These are phyloP conservation scores for Drosophila novamexicana DNA, from an alignment of 1,140 invertebrate species.

Conservation along the genomic window DNA sequence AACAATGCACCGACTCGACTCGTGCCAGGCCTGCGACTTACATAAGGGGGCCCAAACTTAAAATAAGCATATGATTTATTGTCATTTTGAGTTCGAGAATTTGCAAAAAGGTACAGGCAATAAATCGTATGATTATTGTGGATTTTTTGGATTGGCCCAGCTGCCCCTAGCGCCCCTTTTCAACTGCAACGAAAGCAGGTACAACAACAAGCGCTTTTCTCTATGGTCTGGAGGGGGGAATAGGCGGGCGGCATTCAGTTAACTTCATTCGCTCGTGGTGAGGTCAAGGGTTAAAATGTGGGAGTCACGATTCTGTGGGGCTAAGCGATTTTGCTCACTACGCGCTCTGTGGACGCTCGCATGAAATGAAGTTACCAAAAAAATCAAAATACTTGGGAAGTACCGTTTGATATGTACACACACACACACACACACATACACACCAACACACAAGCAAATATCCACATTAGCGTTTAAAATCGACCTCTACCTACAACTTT, in stretches of 20 bases:
- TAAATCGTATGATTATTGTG: slow-evolving; percentile 83
- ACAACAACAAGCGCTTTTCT: slow-evolving; percentile 29
- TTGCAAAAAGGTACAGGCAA: slow-evolving; percentile 73
- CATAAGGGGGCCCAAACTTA: slow-evolving; percentile 44
- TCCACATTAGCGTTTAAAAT: slow-evolving; percentile 37
- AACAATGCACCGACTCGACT: slow-evolving; percentile 54
- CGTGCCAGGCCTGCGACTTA: slow-evolving; percentile 44
- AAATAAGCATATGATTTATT: slow-evolving; percentile 80
- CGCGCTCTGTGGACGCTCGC: slow-evolving; percentile 56
- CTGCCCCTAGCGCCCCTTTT: slow-evolving; percentile 8
- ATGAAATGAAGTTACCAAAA: slow-evolving; percentile 81
- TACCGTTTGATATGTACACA: slow-evolving; percentile 70
- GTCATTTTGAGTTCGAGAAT: slow-evolving; percentile 81
- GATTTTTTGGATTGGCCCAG: slow-evolving; percentile 40
- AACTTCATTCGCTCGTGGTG: slow-evolving; percentile 79
- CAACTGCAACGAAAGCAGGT: slow-evolving; percentile 64
- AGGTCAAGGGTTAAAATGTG: slow-evolving; percentile 84
- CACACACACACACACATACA: slow-evolving; percentile 24
- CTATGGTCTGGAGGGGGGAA: background rate
- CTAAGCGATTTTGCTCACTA: slow-evolving; percentile 66
- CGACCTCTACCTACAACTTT: slow-evolving; percentile 60
- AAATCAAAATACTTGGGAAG: slow-evolving; percentile 72
- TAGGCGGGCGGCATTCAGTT: slow-evolving; percentile 45
- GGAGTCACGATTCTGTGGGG: slow-evolving; percentile 80
- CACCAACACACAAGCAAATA: background rate